Base-by-base conservation (phyloP, 2,888 invertebrate genomes). In the Lamproptera curius region DNA sequence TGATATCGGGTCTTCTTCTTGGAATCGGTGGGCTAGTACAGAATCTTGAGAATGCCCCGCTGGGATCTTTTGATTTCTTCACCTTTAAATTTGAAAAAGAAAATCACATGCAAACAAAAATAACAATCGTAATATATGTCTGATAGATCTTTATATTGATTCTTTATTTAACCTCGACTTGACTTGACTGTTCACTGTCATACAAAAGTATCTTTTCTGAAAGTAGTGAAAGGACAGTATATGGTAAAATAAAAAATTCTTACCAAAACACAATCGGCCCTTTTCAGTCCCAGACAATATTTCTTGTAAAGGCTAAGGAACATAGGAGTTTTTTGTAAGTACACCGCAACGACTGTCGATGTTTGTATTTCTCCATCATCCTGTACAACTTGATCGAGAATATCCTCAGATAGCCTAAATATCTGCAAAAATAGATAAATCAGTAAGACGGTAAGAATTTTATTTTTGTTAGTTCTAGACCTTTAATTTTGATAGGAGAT, bases 191-290 rank as follows among this genome's bases (percentile, higher is more conserved):
- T 23, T 23, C 4, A 23, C 4, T 23, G 8, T n/a, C 1, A 17
- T 11, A 9, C n/a, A n/a, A n/a, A n/a, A n/a, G n/a, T n/a, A n/a
- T n/a, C n/a, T n/a, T n/a, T n/a, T n/a, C n/a, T n/a, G n/a, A n/a
- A n/a, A n/a, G n/a, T n/a, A n/a, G n/a, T n/a, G n/a, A n/a, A n/a
- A n/a, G n/a, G n/a, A n/a, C n/a, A n/a, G n/a, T n/a, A n/a, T n/a
- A n/a, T n/a, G n/a, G n/a, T n/a, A n/a, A n/a, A n/a, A n/a, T 17
- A 10, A 11, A 37, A 8, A 31, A 1, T 23, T 56, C 77, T 78
- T 57, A 93, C 95, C 78, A 96, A 86, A 41, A 96, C 92, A 71
- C 95, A 95, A 67, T 95, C 95, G 40, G 95, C 95, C 68, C 94
- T 90, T 71, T 95, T 95, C 53, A 96, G 90, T 52, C 95, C 95